Evolutionary conservation across 2,797 vertebrate species (phyloP).

Genomic region (Cephalopachus bancanus): DNA sequence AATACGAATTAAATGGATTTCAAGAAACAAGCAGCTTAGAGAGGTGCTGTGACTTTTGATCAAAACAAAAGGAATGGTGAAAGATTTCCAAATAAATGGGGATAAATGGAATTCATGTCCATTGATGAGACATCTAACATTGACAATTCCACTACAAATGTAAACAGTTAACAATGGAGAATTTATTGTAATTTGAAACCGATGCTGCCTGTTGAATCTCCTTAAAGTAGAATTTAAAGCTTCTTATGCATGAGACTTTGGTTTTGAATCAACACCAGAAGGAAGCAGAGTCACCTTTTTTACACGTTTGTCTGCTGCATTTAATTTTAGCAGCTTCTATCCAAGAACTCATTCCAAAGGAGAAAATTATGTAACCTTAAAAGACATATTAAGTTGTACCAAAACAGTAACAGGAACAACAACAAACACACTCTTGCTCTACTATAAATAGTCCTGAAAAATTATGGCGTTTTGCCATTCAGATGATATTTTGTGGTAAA

Average conservation of each 20-base stretch:
- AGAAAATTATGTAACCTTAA: conserved; percentile 1
- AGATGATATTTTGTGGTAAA: conserved; percentile 47
- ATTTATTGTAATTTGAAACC: neutral
- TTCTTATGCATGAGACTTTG: neutral
- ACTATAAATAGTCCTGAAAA: neutral
- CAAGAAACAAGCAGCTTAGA: conserved; percentile 24
- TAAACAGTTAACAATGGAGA: neutral
- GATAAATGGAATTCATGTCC: neutral
- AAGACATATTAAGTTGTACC: neutral
- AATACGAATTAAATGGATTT: conserved; percentile 28
- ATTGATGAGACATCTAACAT: neutral
- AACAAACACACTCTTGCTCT: neutral
- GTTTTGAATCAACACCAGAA: conserved; percentile 6
- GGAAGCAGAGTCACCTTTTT: neutral
- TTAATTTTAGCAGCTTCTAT: neutral
- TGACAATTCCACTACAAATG: neutral
- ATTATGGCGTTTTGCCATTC: neutral
- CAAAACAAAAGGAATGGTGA: neutral
- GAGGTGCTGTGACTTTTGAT: conserved; percentile 6
- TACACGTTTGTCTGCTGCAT: neutral
- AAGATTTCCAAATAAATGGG: conserved; percentile 16
- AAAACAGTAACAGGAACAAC: neutral
- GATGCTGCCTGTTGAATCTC: neutral
- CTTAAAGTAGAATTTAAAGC: conserved; percentile 5
- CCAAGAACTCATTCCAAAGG: conserved; percentile 1